These are phyloP conservation scores for Paedocypris micromegethes DNA, from an alignment of 2,797 vertebrate genomes.

Conservation along the genomic window DNA sequence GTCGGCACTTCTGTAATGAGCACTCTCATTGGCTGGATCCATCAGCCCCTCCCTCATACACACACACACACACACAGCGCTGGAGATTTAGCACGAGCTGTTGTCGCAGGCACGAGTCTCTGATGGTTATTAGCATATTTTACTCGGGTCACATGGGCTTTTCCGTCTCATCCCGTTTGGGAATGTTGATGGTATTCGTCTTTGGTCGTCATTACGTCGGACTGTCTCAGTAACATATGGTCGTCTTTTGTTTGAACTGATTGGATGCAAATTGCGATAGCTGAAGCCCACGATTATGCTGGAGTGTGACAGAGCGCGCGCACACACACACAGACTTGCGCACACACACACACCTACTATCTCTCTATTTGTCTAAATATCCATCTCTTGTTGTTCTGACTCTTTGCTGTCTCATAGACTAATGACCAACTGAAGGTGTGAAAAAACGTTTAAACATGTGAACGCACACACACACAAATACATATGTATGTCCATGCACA, in stretches of 20 bases:
- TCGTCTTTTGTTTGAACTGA: conserved; percentile 66
- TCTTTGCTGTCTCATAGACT: too few species aligned
- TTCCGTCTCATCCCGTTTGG: conserved; percentile 49
- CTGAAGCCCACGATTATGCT: conserved; percentile 40
- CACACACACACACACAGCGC: conserved; percentile 29
- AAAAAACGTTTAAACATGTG: too few species aligned
- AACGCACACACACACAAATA: not conserved
- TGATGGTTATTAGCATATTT: conserved; percentile 54
- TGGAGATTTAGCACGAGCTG: conserved; percentile 49
- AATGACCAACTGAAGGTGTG: too few species aligned
- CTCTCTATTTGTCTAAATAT: too few species aligned
- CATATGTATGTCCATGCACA: conserved; percentile 27
- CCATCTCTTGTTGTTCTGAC: too few species aligned
- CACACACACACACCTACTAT: too few species aligned
- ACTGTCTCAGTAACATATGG: conserved; percentile 73
- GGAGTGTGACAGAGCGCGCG: conserved; percentile 12
- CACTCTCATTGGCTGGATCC: conserved; percentile 85
- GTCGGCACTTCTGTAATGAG: conserved; percentile 87
- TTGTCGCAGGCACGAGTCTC: conserved; percentile 42
- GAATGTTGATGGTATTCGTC: conserved; percentile 72
- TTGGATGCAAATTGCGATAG: conserved; percentile 58
- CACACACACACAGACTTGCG: conserved; percentile 25
- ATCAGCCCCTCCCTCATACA: conserved; percentile 51
- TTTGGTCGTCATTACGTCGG: conserved; percentile 71
- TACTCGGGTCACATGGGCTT: conserved; percentile 44